Evolutionary conservation across 2,113 vertebrate species (phyloP).

Genomic region (Hypomesus transpacificus): DNA sequence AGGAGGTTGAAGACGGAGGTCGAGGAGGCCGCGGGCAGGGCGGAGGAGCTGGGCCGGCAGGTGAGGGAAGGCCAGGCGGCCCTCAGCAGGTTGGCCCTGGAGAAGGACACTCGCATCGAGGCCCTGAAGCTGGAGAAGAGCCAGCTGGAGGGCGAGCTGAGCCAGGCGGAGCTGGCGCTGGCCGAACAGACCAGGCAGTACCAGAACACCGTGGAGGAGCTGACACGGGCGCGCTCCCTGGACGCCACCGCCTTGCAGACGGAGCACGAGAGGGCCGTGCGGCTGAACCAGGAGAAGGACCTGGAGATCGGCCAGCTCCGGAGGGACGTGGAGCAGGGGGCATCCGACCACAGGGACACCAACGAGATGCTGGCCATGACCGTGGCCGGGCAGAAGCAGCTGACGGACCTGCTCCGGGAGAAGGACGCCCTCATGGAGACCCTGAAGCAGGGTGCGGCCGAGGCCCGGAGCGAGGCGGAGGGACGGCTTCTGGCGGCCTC

Average conservation of each 20-base stretch:
- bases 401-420: slow-evolving; percentile 85
- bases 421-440: slow-evolving; percentile 83
- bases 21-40: slow-evolving; percentile 31
- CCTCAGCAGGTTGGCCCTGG: slow-evolving; percentile 69
- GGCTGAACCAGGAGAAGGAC: slow-evolving; percentile 85
- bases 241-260: slow-evolving; percentile 75
- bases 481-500: slow-evolving; percentile 48
- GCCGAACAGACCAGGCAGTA: slow-evolving; percentile 77
- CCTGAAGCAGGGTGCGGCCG: slow-evolving; percentile 72
- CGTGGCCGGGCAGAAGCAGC: slow-evolving; percentile 84
- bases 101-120: slow-evolving; percentile 80
- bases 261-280: slow-evolving; percentile 78
- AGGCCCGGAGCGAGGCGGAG: slow-evolving; percentile 76
- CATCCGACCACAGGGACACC: slow-evolving; percentile 77
- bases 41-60: slow-evolving; percentile 71
- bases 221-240: slow-evolving; percentile 71
- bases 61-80: slow-evolving; percentile 69
- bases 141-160: slow-evolving; percentile 77
- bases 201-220: slow-evolving; percentile 78
- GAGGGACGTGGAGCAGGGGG: slow-evolving; percentile 77
- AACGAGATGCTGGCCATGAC: slow-evolving; percentile 84
- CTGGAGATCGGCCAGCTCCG: slow-evolving; percentile 77
- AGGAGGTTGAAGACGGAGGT: slow-evolving; percentile 65
- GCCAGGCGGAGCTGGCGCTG: slow-evolving; percentile 69
- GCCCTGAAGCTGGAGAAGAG: slow-evolving; percentile 83